Percentiles rank a stretch among this genome's conserved stretches.
Evolutionary conservation across 2,888 invertebrate species (phyloP).

Genomic region (Melanophora roralis): DNA sequence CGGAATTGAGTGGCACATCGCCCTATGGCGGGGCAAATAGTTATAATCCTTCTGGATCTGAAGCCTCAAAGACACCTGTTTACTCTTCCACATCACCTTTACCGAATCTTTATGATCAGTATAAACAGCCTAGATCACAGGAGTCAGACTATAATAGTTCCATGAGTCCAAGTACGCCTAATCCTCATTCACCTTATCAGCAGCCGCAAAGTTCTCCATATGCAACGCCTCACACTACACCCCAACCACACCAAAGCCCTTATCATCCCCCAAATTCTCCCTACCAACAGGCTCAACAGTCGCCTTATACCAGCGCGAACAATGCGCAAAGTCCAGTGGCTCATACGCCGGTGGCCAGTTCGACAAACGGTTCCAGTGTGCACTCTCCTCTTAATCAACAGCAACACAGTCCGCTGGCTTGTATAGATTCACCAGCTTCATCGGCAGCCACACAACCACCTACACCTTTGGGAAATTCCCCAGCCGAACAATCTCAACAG

Average conservation of each 20-base stretch:
- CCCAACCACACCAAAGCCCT: conserved; percentile 77
- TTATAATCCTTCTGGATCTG: conserved; percentile 75
- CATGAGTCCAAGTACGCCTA: conserved; percentile 79
- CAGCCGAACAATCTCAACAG: conserved; percentile 73
- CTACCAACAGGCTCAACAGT: conserved; percentile 66
- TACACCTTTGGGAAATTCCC: conserved; percentile 72
- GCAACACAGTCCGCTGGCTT: conserved; percentile 71
- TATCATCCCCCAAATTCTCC: conserved; percentile 70
- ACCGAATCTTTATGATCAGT: conserved; percentile 80
- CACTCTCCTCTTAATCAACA: conserved; percentile 67
- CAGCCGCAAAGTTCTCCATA: conserved; percentile 78
- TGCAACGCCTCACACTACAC: conserved; percentile 72
- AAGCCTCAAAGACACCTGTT: conserved; percentile 75
- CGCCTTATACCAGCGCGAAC: conserved; percentile 65
- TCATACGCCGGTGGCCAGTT: conserved; percentile 34
- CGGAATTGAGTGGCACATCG: conserved; percentile 75
- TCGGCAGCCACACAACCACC: conserved; percentile 73
- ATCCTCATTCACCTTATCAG: conserved; percentile 79
- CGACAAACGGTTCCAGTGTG: conserved; percentile 54
- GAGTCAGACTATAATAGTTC: conserved; percentile 80
- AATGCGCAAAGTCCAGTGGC: conserved; percentile 67
- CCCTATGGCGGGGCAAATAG: conserved; percentile 75
- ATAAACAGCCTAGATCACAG: conserved; percentile 79
- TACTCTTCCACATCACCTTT: conserved; percentile 75
- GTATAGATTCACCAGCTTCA: conserved; percentile 72